Evolutionary conservation across 2,888 invertebrate genomes (phyloP).

Genomic region (Seira ritae): DNA sequence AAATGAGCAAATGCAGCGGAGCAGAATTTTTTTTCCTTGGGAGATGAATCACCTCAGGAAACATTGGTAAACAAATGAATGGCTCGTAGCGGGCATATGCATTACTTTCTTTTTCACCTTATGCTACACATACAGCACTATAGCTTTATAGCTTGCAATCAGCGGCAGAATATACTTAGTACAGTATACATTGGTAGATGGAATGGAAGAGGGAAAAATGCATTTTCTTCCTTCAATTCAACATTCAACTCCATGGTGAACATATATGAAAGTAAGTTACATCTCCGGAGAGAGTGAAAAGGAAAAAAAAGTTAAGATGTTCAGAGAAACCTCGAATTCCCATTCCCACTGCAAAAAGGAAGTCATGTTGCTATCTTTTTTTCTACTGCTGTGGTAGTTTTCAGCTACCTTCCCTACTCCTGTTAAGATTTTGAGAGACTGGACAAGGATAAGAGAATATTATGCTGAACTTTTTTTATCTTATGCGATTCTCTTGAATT

Average conservation of each 20-base stretch:
- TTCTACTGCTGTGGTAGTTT: no score
- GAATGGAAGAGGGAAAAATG: constrained; percentile 29
- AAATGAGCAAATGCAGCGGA: constrained; percentile 66
- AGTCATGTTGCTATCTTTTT: no score
- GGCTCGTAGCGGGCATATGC: neutral
- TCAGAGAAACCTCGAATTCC: constrained; percentile 43
- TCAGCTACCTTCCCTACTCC: no score
- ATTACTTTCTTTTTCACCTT: neutral
- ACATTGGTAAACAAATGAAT: constrained; percentile 46
- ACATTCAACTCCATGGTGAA: neutral
- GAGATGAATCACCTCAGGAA: constrained; percentile 60
- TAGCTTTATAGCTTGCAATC: no score
- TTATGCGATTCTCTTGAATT: no score
- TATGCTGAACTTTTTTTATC: no score
- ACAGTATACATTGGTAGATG: neutral
- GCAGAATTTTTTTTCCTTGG: constrained; percentile 49
- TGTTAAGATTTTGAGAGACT: no score
- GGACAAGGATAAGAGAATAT: no score
- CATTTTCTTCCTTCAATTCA: neutral
- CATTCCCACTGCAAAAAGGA: neutral
- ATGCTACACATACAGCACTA: no score
- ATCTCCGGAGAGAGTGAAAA: constrained; percentile 57
- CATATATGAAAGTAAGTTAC: neutral
- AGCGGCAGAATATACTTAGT: neutral
- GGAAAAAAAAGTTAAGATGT: constrained; percentile 39